These are phyloP conservation scores for Globicephala melas DNA, from an alignment of 2,113 vertebrate genomes.

Conservation along the genomic window DNA sequence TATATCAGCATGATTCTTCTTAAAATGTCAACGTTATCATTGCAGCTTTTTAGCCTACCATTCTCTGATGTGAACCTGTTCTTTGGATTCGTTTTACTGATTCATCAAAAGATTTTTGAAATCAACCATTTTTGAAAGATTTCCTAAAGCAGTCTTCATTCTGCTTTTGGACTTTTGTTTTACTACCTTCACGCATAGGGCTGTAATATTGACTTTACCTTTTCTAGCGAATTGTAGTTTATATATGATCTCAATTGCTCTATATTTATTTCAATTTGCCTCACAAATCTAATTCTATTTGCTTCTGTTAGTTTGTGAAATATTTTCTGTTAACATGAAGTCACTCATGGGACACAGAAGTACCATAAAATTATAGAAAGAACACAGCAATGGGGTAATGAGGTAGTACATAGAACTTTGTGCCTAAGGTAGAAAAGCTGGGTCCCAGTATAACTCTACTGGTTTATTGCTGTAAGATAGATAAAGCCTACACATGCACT, in stretches of 20 bases:
- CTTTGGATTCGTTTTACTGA: not conserved
- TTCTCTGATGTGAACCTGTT: not conserved
- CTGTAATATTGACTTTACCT: not conserved
- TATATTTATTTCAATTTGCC: slow-evolving; percentile 33
- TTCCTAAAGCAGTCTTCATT: not conserved
- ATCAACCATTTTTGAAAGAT: not conserved
- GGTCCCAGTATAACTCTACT: not conserved
- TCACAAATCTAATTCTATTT: slow-evolving; percentile 37
- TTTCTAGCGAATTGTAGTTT: not conserved
- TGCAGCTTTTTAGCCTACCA: not conserved
- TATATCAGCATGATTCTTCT: not conserved
- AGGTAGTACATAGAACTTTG: not conserved
- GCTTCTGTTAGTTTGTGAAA: slow-evolving; percentile 24
- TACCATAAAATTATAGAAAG: not conserved
- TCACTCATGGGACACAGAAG: not conserved
- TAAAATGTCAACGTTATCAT: not conserved
- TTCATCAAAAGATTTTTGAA: not conserved
- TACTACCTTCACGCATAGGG: not conserved
- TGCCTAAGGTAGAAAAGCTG: not conserved
- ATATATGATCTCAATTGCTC: not conserved
- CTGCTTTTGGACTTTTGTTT: not conserved
- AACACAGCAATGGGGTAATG: not conserved
- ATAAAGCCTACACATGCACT: not conserved
- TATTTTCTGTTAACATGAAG: slow-evolving; percentile 3
- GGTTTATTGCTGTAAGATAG: not conserved